Conservation (phyloP, 2,797 vertebrate genomes). For the Megaceryle alcyon region DNA sequence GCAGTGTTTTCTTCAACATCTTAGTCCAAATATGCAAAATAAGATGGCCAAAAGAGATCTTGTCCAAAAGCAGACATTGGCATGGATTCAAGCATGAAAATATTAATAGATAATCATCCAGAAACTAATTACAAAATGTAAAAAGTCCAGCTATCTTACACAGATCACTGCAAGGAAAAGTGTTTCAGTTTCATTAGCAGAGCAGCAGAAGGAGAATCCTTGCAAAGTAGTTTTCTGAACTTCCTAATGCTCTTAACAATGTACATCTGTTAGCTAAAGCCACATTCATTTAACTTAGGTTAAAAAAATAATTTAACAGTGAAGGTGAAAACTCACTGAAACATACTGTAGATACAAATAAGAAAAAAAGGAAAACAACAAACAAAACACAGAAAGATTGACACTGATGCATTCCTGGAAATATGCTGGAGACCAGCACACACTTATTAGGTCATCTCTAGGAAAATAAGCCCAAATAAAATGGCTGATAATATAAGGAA, state of each 20-base stretch:
- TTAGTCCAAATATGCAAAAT: not conserved
- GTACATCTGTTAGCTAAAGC: not conserved
- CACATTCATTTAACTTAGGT: not conserved
- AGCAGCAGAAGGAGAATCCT: not conserved
- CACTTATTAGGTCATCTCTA: not conserved
- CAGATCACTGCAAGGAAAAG: not conserved
- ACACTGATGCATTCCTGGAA: not conserved
- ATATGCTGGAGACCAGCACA: not conserved
- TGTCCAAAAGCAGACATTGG: not conserved
- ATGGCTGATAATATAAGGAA: not conserved
- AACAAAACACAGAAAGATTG: not conserved
- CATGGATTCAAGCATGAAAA: conserved; percentile 11
- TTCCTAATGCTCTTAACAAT: not conserved
- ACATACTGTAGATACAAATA: not conserved
- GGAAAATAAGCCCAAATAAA: not conserved
- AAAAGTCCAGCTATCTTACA: not conserved
- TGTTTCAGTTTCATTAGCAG: conserved; percentile 1
- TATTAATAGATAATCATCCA: conserved; percentile 59
- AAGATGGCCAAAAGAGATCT: not conserved
- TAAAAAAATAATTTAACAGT: not conserved
- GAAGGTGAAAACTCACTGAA: not conserved
- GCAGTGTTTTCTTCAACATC: not conserved
- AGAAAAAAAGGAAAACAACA: not conserved
- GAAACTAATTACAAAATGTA: conserved; percentile 47
- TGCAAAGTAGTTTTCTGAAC: not conserved